A percentile compares a stretch with the other conserved stretches of the same genome.
phyloP scores from a whole-genome alignment of 1,140 invertebrate genomes.

The Anoplolepis gracilipes region DNA sequence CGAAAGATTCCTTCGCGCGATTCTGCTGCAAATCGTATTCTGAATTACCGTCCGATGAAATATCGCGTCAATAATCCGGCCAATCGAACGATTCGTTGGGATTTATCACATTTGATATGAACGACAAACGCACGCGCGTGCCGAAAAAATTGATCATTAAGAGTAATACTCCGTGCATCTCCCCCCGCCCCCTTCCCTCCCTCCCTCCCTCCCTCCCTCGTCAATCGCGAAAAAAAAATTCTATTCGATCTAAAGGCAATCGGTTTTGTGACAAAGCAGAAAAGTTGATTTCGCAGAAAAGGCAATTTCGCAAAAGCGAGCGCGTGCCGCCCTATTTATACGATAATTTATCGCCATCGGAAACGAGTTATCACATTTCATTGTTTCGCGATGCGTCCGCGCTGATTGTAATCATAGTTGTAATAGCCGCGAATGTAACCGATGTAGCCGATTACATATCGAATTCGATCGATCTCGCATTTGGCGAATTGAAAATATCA shows the following conservation, averaged over 20 bases:
- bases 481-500: background rate
- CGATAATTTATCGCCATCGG: conserved; percentile 60
- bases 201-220: background rate
- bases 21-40: conserved; percentile 39
- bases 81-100: conserved; percentile 40
- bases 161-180: conserved; percentile 33
- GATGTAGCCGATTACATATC: background rate
- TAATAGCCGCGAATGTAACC: conserved; percentile 40
- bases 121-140: conserved; percentile 19
- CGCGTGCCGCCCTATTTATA: conserved; percentile 45
- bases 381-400: conserved; percentile 50
- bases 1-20: conserved; percentile 11
- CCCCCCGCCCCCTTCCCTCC: background rate
- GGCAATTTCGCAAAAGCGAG: conserved; percentile 39
- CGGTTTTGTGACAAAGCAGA: conserved; percentile 57
- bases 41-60: conserved; percentile 41
- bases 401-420: conserved; percentile 59
- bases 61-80: conserved; percentile 54
- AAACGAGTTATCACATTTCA: conserved; percentile 60
- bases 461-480: conserved; percentile 17
- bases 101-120: conserved; percentile 50
- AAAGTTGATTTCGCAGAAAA: conserved; percentile 56
- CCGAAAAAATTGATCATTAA: conserved; percentile 55
- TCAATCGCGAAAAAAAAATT: conserved; percentile 23
- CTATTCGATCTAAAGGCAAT: conserved; percentile 56